phyloP scores from a whole-genome alignment of 1,140 invertebrate genomes.

The Bombus confusus region DNA sequence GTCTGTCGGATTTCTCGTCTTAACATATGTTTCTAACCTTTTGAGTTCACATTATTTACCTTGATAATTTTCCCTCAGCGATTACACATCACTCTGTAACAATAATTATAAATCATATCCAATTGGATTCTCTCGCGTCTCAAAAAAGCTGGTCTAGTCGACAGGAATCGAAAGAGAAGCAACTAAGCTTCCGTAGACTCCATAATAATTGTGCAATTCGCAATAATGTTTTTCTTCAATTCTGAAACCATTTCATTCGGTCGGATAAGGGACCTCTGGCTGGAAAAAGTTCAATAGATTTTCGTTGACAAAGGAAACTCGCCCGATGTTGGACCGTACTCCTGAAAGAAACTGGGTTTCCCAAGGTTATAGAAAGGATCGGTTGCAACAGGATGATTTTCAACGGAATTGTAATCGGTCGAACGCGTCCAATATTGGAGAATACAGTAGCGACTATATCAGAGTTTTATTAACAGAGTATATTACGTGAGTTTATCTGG shows the following conservation, averaged over 20 bases:
- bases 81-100: constrained; percentile 47
- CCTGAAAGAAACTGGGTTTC: not conserved
- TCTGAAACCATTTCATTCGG: not conserved
- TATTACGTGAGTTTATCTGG: constrained; percentile 6
- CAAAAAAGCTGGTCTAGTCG: not conserved
- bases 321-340: not conserved
- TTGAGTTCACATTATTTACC: constrained; percentile 60
- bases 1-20: constrained; percentile 42
- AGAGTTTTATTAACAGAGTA: not conserved
- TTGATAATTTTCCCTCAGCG: constrained; percentile 55
- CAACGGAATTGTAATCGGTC: not conserved
- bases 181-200: not conserved
- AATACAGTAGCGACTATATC: not conserved
- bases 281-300: not conserved
- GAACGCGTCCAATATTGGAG: not conserved
- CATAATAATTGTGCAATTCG: constrained; percentile 22
- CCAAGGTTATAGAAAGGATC: not conserved
- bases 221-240: constrained; percentile 35
- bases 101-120: constrained; percentile 68
- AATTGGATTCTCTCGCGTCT: not conserved
- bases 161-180: not conserved
- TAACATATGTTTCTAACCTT: constrained; percentile 15
- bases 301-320: not conserved
- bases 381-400: not conserved
- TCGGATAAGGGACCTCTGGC: not conserved